Conservation (phyloP, 2,797 vertebrate genomes). For the Pelochelys cantorii region DNA sequence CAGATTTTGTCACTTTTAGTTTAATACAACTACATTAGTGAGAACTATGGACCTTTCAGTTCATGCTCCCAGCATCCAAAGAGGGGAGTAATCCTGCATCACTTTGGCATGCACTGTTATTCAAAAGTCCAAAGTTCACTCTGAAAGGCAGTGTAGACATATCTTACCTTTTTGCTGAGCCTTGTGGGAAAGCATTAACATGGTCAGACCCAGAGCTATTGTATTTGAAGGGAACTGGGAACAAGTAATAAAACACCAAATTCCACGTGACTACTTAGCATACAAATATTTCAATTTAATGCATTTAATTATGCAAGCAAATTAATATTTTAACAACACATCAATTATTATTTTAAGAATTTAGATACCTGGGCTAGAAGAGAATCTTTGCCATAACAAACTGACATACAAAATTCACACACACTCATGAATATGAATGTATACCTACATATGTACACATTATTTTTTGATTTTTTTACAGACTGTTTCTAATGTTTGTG, state of each 20-base stretch:
- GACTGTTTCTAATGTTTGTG: constrained; percentile 34
- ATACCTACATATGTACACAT: constrained; percentile 17
- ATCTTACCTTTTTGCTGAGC: background rate
- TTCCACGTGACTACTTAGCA: constrained; percentile 10
- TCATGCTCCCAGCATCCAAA: background rate
- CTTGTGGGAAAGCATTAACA: background rate
- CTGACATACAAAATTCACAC: background rate
- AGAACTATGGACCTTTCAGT: background rate
- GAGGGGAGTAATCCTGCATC: background rate
- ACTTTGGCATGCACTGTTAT: background rate
- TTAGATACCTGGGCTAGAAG: constrained; percentile 52
- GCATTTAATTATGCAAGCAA: background rate
- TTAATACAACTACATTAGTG: background rate
- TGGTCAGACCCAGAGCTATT: background rate
- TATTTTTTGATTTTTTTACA: constrained; percentile 26
- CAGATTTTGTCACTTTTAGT: background rate
- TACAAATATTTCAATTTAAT: constrained; percentile 35
- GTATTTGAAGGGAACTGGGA: background rate
- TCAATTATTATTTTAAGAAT: background rate
- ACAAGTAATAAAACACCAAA: background rate
- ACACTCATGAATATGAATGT: constrained; percentile 5
- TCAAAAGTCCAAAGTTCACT: background rate
- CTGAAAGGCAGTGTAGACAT: background rate
- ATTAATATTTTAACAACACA: background rate
- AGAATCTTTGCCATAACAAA: constrained; percentile 38